Evolutionary conservation across 30 jellyfish, hydroid and myxozoan genomes (phyloP), one percentile per base, ranked within the genome.

Genomic region (Aurelia sp.): DNA sequence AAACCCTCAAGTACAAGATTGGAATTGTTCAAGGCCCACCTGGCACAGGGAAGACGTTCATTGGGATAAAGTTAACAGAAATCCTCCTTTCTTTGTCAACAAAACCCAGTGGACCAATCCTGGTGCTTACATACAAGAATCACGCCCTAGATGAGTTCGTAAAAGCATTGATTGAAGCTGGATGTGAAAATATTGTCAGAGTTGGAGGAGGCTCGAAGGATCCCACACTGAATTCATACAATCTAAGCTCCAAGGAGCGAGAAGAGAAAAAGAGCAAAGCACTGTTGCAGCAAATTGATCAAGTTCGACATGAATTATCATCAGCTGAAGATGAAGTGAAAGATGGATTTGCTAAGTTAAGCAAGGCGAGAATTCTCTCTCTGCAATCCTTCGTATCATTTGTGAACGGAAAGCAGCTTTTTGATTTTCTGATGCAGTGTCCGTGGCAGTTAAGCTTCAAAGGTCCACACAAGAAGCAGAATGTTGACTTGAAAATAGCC

Each of bases 21-120:
- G 97, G 89, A 19, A 80, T 90, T 55, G 80, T 90, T 81, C 97
- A 90, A 65, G 97, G 97, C 8, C 97, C 97, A 0, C 97, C 97
- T 10, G 97, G 97, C 9, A 78, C 93, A 31, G 97, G 97, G 8
- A 90, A 90, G 44, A 81, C 94, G 2, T 90, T 81, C 69, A 67
- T 90, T 33, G 97, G 97, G 13, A 86, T 90, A 33, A 75, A 90
- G 55, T 51, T 90, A 77, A 72, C 72, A 15, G 74, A 67, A 20
- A 38, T 76, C 3, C 59, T 90, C 24, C 65, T 90, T 30, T 72
- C 86, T 3, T 57, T 90, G 50, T 73, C 91, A 17, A 48, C 86
- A 18, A 53, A 50, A 68, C 82, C 74, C 10, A 33, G 63, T 30
- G 86, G 94, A 8, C 85, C 85, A 24, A 81, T 90, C 63, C 76